Evolutionary conservation across 1,140 invertebrate genomes (phyloP), one percentile per base, ranked within the genome.

Genomic region (Euglossa dilemma): DNA sequence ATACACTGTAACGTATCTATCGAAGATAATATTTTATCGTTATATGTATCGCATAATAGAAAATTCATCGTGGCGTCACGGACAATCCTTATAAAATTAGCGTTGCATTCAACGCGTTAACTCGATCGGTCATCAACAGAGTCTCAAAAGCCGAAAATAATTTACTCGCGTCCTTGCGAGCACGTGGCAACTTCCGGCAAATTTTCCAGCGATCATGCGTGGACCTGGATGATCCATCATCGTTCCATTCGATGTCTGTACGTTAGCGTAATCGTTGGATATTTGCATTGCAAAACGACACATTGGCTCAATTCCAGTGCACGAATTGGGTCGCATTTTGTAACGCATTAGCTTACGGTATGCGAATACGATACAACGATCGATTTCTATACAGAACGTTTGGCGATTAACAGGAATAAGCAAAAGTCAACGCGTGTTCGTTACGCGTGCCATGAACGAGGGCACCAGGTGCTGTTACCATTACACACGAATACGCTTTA

Each of bases 201-300:
- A 59, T 47, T 9, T 2, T 36, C 1, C 14, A 70, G 23, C 23
- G 45, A 18, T 82, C 28, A 57, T n/a, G n/a, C 54, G 6, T 69
- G 54, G 25, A 4, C 0, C 14, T 8, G 9, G 45, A 54, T 67
- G 64, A 80, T 86, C 59, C 52, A 79, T 87, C 75, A 75, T 56
- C 28, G 52, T 72, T 74, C 14, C 7, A 64, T 73, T 57, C 54
- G 83, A 86, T 66, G 80, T 47, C 23, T 54, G 14, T 16, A 79
- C 43, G 76, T 61, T 69, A 52, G 56, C 67, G 71, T 83, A 80
- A 87, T 85, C 80, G 64, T 80, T 83, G 50, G 18, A 8, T 25
- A 85, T 87, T 84, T 72, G 45, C 76, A 85, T 87, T 69, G 57
- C 66, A 83, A 85, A 79, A 59, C n/a, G 56, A 59, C 45, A 18